Conservation (phyloP, 2,797 vertebrate species). For the Tiaroga cobitis region DNA sequence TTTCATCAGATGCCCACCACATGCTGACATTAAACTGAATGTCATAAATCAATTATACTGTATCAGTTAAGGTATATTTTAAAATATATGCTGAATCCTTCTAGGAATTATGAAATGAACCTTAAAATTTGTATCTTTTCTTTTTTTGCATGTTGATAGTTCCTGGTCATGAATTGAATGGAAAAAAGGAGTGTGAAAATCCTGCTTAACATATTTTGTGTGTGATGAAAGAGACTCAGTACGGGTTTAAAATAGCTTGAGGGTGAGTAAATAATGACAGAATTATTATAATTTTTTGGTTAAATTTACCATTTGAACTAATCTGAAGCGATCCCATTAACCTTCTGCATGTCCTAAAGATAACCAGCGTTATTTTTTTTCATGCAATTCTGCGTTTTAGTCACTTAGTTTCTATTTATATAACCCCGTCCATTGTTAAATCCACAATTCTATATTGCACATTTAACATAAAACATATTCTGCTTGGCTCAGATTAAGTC, state of each 20-base stretch:
- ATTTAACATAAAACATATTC: not conserved
- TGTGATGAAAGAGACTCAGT: not conserved
- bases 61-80: not conserved
- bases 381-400: too few species aligned
- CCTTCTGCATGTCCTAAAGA: not conserved
- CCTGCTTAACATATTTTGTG: not conserved
- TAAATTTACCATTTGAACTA: not conserved
- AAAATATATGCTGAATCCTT: not conserved
- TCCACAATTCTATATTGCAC: not conserved
- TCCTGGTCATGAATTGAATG: not conserved
- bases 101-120: not conserved
- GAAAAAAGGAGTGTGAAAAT: not conserved
- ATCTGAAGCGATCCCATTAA: not conserved
- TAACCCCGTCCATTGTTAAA: not conserved
- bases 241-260: not conserved
- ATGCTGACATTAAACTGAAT: conserved; percentile 7
- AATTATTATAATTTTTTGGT: accelerated
- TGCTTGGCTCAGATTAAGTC: not conserved
- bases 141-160: not conserved
- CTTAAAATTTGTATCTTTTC: not conserved
- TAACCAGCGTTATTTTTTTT: too few species aligned
- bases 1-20: not conserved
- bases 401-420: not conserved
- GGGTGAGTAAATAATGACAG: not conserved
- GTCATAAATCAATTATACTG: not conserved